Evolutionary conservation across 1,140 invertebrate species (phyloP), one percentile per base, ranked within the genome.

Genomic region (Drosophila azteca): DNA sequence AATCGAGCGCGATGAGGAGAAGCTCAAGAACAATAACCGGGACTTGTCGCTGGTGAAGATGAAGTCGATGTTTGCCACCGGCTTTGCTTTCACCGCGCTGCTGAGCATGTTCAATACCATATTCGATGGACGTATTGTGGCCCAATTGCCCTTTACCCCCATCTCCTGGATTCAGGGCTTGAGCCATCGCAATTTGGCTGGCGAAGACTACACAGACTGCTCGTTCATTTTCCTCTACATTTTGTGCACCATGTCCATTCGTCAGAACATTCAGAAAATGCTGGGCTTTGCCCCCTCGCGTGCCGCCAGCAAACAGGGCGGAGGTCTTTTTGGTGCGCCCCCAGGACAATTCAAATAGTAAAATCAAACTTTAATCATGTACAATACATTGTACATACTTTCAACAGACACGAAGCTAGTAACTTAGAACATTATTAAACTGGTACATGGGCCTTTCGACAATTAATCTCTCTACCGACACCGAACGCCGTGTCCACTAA

Each of bases 11-110:
- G 98, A 99, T 93, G 99, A 99, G 93, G 99, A 99, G 93, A 96
- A 97, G 81, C 92, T 99, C 44, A 99, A 99, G 92, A 98, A 97
- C 88, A 99, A 99, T 80, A 99, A 99, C 90, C 93, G 98, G 77
- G 99, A 99, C 93, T 93, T 99, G 48, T 99, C 98, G 4, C 93
- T 99, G 83, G 98, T 99, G 0, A 99, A 99, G 93, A 99, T 99
- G 99, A 99, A 99, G 92, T 99, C 98, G 0, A 99, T 99, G 99
- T 98, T 99, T 94, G 98, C 98, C 15, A 99, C 99, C 92, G 98
- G 98, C 67, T 97, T 97, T 93, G 96, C 98, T 11, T 99, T 99
- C 91, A 99, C 99, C 55, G 98, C 98, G 39, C 92, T 99, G 2
- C 93, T 99, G 0, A 99, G 98, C 82, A 99, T 99, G 96, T 99